Percentiles rank a stretch among this genome's conserved stretches.
These are phyloP conservation scores for Anolis apletophallus DNA, from an alignment of 2,797 vertebrate genomes.

Conservation along the genomic window DNA sequence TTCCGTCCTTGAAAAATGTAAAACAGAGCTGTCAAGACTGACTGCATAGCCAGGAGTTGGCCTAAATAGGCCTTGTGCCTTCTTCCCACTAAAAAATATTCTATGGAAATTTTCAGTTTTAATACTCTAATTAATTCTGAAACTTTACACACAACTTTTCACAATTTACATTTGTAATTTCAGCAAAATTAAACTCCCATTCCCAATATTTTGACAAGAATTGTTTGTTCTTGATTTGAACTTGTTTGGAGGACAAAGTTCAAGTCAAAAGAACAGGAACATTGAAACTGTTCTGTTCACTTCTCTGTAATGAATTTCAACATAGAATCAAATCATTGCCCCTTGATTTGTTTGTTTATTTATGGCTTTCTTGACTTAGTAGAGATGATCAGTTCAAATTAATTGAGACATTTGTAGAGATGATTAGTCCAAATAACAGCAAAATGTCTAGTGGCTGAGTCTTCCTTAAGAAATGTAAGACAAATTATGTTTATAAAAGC, in stretches of 20 bases:
- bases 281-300: neutral
- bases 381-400: neutral
- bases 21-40: too few relatives aligned
- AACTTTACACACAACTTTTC: neutral
- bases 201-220: neutral
- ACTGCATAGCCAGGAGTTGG: too few relatives aligned
- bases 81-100: too few relatives aligned
- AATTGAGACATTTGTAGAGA: neutral
- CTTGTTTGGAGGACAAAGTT: neutral
- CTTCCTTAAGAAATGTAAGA: neutral
- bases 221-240: slow-evolving; percentile 8
- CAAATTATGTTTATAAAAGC: slow-evolving; percentile 20
- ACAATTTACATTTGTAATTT: neutral
- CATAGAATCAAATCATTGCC: neutral
- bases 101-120: neutral
- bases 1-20: too few relatives aligned
- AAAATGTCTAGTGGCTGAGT: neutral
- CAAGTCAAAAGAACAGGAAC: neutral
- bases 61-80: too few relatives aligned
- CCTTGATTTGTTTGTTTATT: neutral
- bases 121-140: neutral
- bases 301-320: neutral
- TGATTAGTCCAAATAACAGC: neutral
- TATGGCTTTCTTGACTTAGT: neutral
- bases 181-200: neutral